Evolutionary conservation across 2,113 vertebrate genomes (phyloP).

Genomic region (Aldabrachelys gigantea): DNA sequence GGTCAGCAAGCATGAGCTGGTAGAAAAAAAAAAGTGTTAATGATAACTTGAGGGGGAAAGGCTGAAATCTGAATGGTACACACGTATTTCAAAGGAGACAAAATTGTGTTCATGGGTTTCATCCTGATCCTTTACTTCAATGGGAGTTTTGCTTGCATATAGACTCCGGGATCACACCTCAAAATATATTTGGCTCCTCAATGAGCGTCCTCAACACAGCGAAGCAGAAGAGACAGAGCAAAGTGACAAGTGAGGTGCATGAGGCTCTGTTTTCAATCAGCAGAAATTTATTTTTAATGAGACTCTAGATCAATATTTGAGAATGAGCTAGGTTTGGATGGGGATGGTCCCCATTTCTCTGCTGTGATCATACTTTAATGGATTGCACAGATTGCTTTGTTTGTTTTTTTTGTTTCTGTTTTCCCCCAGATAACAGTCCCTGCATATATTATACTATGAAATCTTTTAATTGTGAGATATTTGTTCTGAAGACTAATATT

Average conservation of each 20-base stretch:
- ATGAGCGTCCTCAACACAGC: background rate
- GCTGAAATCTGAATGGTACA: background rate
- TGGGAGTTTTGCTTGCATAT: background rate
- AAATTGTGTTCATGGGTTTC: background rate
- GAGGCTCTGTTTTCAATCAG: background rate
- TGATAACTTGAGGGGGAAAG: background rate
- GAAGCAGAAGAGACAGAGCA: background rate
- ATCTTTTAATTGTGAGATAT: background rate
- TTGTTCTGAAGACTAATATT: constrained; percentile 30
- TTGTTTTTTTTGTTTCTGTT: background rate
- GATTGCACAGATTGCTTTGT: constrained; percentile 41
- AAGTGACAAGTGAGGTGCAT: background rate
- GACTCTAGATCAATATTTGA: constrained; percentile 54
- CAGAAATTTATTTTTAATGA: constrained; percentile 14
- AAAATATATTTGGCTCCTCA: background rate
- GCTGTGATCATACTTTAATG: constrained; percentile 12
- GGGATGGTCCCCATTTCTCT: constrained; percentile 43
- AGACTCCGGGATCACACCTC: background rate
- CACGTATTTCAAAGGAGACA: background rate
- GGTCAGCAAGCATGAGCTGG: background rate
- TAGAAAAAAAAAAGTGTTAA: background rate
- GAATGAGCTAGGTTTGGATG: constrained; percentile 16
- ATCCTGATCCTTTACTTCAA: background rate
- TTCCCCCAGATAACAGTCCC: background rate
- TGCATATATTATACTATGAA: background rate